Evolutionary conservation across 2,888 invertebrate species (phyloP).

Genomic region (Heliconius ismenius): DNA sequence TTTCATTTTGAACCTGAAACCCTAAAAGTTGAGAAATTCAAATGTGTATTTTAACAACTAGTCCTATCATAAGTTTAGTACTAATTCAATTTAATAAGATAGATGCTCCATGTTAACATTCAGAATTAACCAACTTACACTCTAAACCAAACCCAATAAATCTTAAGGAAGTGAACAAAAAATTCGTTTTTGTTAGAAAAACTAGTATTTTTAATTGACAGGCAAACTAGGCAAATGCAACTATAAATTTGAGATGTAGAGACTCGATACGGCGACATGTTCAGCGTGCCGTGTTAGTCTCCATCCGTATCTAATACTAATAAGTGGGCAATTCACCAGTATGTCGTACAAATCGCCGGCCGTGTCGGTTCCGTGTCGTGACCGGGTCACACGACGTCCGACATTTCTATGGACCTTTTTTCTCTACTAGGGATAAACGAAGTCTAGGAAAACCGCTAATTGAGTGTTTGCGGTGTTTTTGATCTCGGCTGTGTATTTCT

Average conservation of each 20-base stretch:
- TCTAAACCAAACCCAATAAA: not conserved
- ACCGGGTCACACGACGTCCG: constrained; percentile 68
- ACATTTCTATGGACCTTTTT: constrained; percentile 48
- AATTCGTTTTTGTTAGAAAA: constrained; percentile 1
- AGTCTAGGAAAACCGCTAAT: constrained; percentile 56
- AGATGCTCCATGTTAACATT: not conserved
- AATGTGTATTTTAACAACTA: not conserved
- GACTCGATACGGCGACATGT: constrained; percentile 26
- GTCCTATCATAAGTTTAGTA: not conserved
- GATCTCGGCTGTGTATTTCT: constrained; percentile 42
- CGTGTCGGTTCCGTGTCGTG: constrained; percentile 66
- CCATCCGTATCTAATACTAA: constrained; percentile 39
- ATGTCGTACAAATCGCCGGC: constrained; percentile 42
- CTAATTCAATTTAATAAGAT: not conserved
- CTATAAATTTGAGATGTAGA: constrained; percentile 24
- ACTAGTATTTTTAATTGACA: constrained; percentile 14
- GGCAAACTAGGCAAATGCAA: constrained; percentile 24
- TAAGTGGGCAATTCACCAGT: constrained; percentile 42
- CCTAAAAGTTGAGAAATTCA: not conserved
- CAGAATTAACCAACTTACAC: not conserved
- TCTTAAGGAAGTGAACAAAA: not conserved
- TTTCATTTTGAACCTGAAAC: no score
- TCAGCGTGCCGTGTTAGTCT: constrained; percentile 35
- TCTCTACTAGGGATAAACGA: constrained; percentile 44
- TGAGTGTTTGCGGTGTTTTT: constrained; percentile 48